Evolutionary conservation across 1,140 invertebrate genomes (phyloP).

Genomic region (Amphibalanus amphitrite): DNA sequence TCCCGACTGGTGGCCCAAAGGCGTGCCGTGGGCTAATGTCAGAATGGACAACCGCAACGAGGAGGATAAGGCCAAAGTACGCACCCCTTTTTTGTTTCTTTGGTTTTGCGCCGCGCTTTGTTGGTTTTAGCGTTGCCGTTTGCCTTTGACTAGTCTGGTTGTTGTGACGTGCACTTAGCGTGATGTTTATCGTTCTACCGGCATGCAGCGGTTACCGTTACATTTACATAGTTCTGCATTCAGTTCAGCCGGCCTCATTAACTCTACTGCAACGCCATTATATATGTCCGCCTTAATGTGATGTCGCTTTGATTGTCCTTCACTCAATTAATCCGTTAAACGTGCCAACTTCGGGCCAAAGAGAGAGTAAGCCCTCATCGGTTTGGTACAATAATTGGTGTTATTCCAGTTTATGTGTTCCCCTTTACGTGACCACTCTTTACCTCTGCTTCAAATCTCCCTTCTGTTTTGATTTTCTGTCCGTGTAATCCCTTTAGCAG

Average conservation of each 20-base stretch:
- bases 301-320: neutral
- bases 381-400: no score
- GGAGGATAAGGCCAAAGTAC: constrained; percentile 90
- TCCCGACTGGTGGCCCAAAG: constrained; percentile 93
- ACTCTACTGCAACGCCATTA: neutral
- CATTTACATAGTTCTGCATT: neutral
- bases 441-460: no score
- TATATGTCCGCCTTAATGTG: no score
- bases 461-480: no score
- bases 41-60: constrained; percentile 89
- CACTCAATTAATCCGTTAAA: no score
- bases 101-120: neutral
- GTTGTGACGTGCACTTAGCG: neutral
- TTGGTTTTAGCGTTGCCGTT: neutral
- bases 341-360: no score
- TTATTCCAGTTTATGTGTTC: no score
- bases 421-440: no score
- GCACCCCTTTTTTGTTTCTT: constrained; percentile 10
- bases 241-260: neutral
- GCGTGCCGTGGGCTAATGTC: constrained; percentile 93
- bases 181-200: neutral
- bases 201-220: neutral
- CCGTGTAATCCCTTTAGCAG: no score
- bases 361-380: no score
- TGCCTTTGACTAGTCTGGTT: neutral